Conservation (phyloP, 2,113 vertebrate species). For the Lucifuga dentata region DNA sequence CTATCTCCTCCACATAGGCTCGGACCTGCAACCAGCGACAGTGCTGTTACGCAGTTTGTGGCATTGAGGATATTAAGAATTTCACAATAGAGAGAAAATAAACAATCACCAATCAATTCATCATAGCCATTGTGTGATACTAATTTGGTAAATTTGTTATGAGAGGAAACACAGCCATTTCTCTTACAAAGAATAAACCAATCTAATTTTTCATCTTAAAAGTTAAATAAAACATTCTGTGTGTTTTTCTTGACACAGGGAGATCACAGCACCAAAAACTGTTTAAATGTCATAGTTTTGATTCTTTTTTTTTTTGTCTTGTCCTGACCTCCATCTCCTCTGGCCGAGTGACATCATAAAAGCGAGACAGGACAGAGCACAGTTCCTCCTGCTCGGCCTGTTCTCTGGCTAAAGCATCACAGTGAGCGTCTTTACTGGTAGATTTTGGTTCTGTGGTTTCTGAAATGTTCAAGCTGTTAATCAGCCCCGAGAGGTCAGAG, state of each 20-base stretch:
- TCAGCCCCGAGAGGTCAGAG: constrained; percentile 74
- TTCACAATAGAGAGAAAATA: not conserved
- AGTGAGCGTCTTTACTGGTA: not conserved
- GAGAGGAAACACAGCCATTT: too few species aligned
- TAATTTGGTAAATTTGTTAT: not conserved
- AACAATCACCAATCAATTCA: too few species aligned
- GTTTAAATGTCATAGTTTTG: too few species aligned
- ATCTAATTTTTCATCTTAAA: too few species aligned
- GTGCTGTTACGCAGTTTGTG: not conserved
- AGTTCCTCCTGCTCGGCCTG: constrained; percentile 73
- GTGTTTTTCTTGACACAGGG: too few species aligned
- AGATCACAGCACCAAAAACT: too few species aligned
- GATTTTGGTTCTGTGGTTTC: not conserved
- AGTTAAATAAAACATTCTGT: too few species aligned
- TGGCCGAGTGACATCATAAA: constrained; percentile 72
- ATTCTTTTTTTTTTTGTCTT: too few species aligned
- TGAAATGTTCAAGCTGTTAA: constrained; percentile 37
- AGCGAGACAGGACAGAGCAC: constrained; percentile 63
- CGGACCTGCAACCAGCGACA: constrained; percentile 53
- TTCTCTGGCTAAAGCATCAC: constrained; percentile 55
- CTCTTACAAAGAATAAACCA: too few species aligned
- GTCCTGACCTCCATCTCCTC: constrained; percentile 73
- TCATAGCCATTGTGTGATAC: not conserved
- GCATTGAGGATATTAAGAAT: not conserved
- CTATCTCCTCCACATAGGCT: constrained; percentile 72